These are phyloP conservation scores for Lynx canadensis DNA, from an alignment of 2,113 vertebrate genomes.

Conservation along the genomic window DNA sequence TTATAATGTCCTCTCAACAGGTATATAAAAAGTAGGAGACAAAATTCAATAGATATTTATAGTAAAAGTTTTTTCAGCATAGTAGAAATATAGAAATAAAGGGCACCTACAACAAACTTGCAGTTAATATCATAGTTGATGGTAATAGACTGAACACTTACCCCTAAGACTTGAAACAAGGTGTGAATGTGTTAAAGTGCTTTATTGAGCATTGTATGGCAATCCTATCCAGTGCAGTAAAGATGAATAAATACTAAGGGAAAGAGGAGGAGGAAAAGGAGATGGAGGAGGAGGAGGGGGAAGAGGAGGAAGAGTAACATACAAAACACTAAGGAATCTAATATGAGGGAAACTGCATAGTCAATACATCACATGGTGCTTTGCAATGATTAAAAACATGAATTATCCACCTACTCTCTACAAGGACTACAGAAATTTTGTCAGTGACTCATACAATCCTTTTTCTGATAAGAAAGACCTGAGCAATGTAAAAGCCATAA, in stretches of 20 bases:
- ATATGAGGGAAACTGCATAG: neutral
- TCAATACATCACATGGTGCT: neutral
- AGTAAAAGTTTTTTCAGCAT: neutral
- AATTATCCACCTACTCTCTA: neutral
- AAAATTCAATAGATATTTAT: neutral
- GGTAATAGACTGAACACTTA: neutral
- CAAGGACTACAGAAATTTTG: neutral
- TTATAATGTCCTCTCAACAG: neutral
- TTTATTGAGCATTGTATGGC: neutral
- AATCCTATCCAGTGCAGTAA: neutral
- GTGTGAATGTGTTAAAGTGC: neutral
- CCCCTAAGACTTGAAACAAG: neutral
- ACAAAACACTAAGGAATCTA: neutral
- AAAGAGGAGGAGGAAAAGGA: neutral
- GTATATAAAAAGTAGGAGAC: neutral
- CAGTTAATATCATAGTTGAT: neutral
- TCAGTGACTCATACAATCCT: neutral
- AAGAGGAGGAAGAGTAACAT: neutral
- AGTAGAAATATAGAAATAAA: neutral
- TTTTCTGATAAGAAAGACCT: neutral
- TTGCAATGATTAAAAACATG: neutral
- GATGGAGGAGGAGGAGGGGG: neutral
- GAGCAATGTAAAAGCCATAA: neutral
- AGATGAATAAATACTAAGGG: neutral
- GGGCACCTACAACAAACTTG: neutral